Percentiles rank a stretch among this genome's conserved stretches.
These are phyloP conservation scores for Alosa alosa DNA, from an alignment of 2,113 vertebrate genomes.

Conservation along the genomic window DNA sequence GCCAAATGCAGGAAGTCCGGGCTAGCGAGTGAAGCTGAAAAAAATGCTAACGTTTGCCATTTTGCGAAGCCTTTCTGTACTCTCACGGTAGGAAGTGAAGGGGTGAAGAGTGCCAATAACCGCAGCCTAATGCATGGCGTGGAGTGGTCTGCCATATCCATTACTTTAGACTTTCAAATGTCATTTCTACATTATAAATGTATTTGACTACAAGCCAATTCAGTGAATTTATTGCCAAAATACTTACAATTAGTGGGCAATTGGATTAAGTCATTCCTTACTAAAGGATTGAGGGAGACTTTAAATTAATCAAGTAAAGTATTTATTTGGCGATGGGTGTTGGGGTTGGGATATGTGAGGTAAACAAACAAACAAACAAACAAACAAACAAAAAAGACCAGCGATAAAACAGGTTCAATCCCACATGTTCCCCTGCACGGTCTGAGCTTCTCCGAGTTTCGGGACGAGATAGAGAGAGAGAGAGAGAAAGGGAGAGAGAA, in stretches of 20 bases:
- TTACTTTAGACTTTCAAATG: not conserved
- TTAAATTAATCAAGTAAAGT: not conserved
- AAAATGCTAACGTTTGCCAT: not conserved
- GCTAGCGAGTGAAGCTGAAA: not conserved
- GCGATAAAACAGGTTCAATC: not conserved
- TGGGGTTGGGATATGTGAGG: not conserved
- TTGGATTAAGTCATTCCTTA: not conserved
- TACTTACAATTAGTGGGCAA: not conserved
- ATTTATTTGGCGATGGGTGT: not conserved
- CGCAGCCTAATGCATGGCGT: not conserved
- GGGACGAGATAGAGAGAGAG: not conserved
- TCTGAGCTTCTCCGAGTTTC: not conserved
- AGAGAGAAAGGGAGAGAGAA: not conserved
- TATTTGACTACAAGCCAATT: not conserved
- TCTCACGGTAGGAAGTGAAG: not conserved
- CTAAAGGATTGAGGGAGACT: not conserved
- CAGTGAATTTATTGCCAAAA: not conserved
- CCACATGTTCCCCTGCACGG: not conserved
- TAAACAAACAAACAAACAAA: not conserved
- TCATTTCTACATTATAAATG: not conserved
- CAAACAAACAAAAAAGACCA: not conserved
- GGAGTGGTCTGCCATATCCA: not conserved
- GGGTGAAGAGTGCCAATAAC: not conserved
- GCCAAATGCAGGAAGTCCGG: not conserved
- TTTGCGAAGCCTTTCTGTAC: not conserved